Evolutionary conservation across 2,113 vertebrate species (phyloP).

Genomic region (Regulus satrapa): DNA sequence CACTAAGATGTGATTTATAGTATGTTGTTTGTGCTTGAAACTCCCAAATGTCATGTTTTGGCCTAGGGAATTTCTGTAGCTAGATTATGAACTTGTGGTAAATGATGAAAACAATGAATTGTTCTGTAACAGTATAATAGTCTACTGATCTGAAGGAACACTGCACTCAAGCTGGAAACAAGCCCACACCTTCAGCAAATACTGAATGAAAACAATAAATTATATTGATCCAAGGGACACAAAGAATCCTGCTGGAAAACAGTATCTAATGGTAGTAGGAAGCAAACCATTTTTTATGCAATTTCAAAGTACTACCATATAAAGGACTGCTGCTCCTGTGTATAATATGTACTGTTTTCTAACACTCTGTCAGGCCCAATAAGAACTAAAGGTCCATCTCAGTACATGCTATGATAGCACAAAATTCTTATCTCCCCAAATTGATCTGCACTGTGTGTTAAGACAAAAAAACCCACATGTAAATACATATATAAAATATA

Average conservation of each 20-base stretch:
- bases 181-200: constrained; percentile 4
- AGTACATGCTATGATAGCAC: not conserved
- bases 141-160: not conserved
- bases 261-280: not conserved
- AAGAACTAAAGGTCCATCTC: not conserved
- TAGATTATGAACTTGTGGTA: not conserved
- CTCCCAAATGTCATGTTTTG: not conserved
- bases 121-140: constrained; percentile 3
- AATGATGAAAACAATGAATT: constrained; percentile 1
- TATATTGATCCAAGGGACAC: not conserved
- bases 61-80: not conserved
- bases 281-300: not conserved
- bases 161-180: not conserved
- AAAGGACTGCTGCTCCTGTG: not conserved
- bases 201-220: constrained; percentile 16
- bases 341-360: not conserved
- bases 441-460: not conserved
- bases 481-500: not conserved
- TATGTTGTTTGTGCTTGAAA: not conserved
- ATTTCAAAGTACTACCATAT: not conserved
- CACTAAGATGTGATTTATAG: not conserved
- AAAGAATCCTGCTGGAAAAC: not conserved
- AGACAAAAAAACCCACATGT: not conserved
- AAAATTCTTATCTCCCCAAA: not conserved
- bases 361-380: not conserved